These are phyloP conservation scores for Oreochromis niloticus DNA, from an alignment of 2,113 vertebrate genomes.

Conservation along the genomic window DNA sequence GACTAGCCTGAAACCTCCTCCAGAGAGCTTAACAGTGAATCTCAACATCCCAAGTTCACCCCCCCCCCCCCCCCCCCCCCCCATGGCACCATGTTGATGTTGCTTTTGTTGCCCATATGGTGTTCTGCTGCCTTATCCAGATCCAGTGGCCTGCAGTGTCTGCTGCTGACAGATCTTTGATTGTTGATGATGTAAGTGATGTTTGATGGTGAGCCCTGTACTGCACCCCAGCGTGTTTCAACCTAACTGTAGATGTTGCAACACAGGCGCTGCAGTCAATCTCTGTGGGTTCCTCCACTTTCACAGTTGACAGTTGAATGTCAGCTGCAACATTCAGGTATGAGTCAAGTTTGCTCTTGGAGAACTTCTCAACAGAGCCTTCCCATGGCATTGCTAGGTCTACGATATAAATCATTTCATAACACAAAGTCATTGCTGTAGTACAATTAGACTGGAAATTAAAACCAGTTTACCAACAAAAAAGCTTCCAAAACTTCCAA, in stretches of 20 bases:
- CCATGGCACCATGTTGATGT: not conserved
- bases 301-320: not conserved
- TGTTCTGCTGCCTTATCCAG: not conserved
- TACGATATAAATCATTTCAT: not conserved
- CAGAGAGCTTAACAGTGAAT: not conserved
- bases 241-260: not conserved
- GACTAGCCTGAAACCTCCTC: not conserved
- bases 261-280: not conserved
- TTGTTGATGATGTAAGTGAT: not conserved
- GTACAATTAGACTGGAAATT: not conserved
- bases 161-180: not conserved
- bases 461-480: not conserved
- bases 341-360: not conserved
- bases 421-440: not conserved
- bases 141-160: not conserved
- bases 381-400: fast-evolving
- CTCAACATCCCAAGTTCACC: not conserved
- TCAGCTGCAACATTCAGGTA: not conserved
- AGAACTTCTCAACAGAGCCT: not conserved
- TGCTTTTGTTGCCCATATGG: not conserved
- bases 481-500: not conserved
- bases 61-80: fast-evolving
- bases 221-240: not conserved
- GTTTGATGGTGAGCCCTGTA: not conserved
- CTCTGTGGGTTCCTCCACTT: not conserved